Conservation (phyloP, 2,797 vertebrate species). For the Eidolon dupreanum region DNA sequence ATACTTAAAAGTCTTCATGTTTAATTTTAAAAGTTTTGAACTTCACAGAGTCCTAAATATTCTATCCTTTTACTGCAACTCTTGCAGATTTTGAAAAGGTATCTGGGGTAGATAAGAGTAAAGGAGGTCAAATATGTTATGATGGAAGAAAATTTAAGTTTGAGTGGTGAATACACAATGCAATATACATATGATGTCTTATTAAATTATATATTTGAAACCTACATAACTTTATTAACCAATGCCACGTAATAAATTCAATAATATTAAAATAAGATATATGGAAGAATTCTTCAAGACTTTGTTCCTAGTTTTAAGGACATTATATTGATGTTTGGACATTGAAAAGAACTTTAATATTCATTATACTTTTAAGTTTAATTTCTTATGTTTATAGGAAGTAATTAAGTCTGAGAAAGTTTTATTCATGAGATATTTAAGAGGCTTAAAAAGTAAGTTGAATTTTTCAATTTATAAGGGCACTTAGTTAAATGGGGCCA, state of each 20-base stretch:
- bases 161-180: too few relatives aligned
- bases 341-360: neutral
- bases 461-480: slow-evolving; percentile 21
- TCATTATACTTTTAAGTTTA: neutral
- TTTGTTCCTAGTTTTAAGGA: neutral
- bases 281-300: neutral
- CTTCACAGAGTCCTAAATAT: neutral
- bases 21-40: slow-evolving; percentile 1
- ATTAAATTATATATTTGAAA: too few relatives aligned
- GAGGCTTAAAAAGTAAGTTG: neutral
- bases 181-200: too few relatives aligned
- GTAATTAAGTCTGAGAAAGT: neutral
- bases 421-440: slow-evolving; percentile 2
- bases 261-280: too few relatives aligned
- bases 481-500: neutral
- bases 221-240: too few relatives aligned
- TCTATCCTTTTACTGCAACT: neutral
- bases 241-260: too few relatives aligned
- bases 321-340: neutral
- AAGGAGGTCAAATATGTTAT: too few relatives aligned
- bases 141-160: too few relatives aligned
- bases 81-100: neutral
- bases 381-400: neutral
- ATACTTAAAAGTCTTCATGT: neutral
- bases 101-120: neutral